Evolutionary conservation across 2,113 vertebrate genomes (phyloP).

Genomic region (Phocoena sinus): DNA sequence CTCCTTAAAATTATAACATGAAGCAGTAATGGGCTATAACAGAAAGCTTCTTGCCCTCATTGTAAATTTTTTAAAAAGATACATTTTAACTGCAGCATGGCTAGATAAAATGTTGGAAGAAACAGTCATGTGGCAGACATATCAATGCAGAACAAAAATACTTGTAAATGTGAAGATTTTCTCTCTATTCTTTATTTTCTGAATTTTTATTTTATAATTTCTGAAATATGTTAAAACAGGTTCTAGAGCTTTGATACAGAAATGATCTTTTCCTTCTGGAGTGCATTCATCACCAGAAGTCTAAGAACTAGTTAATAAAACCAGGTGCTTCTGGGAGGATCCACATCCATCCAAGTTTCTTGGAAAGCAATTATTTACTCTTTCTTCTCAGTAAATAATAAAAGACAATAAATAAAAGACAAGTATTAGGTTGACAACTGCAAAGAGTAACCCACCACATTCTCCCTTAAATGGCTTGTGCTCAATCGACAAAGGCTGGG

Average conservation of each 20-base stretch:
- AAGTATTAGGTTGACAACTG: background rate
- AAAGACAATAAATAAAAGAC: background rate
- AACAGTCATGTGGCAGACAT: background rate
- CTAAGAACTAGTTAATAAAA: background rate
- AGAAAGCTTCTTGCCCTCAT: background rate
- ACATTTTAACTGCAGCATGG: background rate
- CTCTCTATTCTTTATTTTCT: background rate
- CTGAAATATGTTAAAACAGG: background rate
- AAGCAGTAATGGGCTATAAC: background rate
- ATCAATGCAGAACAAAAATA: background rate
- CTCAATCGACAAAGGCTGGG: background rate
- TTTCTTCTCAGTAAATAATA: background rate
- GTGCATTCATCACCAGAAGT: background rate
- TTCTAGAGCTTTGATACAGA: background rate
- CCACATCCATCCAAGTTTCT: background rate
- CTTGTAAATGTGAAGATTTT: background rate
- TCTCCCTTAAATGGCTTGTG: background rate
- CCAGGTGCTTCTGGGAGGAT: background rate
- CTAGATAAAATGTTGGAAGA: background rate
- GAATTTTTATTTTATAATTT: background rate
- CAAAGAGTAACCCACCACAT: background rate
- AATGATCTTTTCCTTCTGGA: background rate
- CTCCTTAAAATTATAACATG: too few species aligned
- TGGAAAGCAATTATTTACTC: background rate
- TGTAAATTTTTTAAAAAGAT: background rate